Conservation (phyloP, 1,140 invertebrate genomes). For the Chironomus striatipennis region DNA sequence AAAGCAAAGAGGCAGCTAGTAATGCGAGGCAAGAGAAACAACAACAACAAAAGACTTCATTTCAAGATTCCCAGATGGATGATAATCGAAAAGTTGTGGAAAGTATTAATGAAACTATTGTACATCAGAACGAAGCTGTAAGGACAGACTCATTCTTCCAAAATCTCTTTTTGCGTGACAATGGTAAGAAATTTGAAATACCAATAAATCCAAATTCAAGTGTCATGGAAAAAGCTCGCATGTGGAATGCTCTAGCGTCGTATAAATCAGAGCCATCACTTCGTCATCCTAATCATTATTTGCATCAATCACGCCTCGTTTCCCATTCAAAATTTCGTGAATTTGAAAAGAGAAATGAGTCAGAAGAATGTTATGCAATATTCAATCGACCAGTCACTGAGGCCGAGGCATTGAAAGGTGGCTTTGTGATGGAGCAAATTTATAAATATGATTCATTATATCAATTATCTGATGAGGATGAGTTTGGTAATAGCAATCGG, state of each 20-base stretch:
- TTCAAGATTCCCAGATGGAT: conserved; percentile 29
- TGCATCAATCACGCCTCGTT: conserved; percentile 59
- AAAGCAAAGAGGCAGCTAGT: conserved; percentile 4
- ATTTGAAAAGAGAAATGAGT: conserved; percentile 15
- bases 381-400: neutral
- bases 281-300: conserved; percentile 51
- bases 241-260: conserved; percentile 19
- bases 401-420: neutral
- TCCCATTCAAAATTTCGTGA: conserved; percentile 55
- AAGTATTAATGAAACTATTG: conserved; percentile 21
- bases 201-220: conserved; percentile 42
- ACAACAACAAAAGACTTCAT: conserved; percentile 26
- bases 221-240: conserved; percentile 50
- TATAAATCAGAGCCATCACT: conserved; percentile 30
- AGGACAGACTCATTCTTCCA: conserved; percentile 59
- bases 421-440: conserved; percentile 36
- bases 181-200: conserved; percentile 32
- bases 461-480: conserved; percentile 30
- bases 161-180: conserved; percentile 53
- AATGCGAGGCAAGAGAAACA: conserved; percentile 24
- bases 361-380: neutral
- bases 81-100: conserved; percentile 38
- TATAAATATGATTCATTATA: conserved; percentile 39
- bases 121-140: conserved; percentile 45
- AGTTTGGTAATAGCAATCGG: conserved; percentile 28